These are phyloP conservation scores for Pterocles gutturalis DNA, from an alignment of 2,113 vertebrate species.

Conservation along the genomic window DNA sequence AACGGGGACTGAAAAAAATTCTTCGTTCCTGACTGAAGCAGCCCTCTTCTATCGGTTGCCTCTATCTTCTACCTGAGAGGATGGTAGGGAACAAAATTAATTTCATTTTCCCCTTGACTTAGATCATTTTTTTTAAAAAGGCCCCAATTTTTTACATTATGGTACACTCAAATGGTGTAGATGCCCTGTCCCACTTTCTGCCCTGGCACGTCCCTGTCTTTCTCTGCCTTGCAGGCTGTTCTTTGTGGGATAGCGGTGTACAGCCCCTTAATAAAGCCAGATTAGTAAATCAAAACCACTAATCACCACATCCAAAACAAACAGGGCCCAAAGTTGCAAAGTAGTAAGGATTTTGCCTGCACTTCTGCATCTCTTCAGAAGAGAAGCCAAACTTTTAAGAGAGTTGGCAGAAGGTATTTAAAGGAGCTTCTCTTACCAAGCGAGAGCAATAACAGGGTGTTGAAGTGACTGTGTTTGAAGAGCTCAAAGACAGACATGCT, in stretches of 20 bases:
- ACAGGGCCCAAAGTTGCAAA: background rate
- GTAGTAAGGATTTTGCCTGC: conserved; percentile 27
- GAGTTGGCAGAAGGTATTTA: conserved; percentile 24
- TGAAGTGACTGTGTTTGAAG: conserved; percentile 7
- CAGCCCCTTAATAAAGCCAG: background rate
- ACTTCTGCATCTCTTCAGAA: conserved; percentile 24
- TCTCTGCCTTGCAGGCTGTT: background rate
- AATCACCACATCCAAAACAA: conserved; percentile 15
- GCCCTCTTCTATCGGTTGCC: background rate
- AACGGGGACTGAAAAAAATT: background rate
- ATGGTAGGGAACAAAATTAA: background rate
- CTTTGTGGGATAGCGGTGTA: background rate
- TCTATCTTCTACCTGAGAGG: background rate
- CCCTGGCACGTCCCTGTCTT: background rate
- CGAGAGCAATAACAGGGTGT: background rate
- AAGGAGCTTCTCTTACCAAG: conserved; percentile 40
- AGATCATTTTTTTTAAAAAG: background rate
- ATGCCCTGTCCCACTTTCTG: background rate
- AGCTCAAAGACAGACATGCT: background rate
- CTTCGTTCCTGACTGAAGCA: background rate
- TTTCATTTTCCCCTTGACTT: background rate
- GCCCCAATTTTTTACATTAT: rapidly evolving
- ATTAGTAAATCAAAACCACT: conserved; percentile 10
- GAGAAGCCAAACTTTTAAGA: conserved; percentile 46
- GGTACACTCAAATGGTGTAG: background rate